Percentiles rank a stretch among this genome's conserved stretches.
Evolutionary conservation across 2,888 invertebrate genomes (phyloP).

Genomic region (Drosophila cyrtoloma): DNA sequence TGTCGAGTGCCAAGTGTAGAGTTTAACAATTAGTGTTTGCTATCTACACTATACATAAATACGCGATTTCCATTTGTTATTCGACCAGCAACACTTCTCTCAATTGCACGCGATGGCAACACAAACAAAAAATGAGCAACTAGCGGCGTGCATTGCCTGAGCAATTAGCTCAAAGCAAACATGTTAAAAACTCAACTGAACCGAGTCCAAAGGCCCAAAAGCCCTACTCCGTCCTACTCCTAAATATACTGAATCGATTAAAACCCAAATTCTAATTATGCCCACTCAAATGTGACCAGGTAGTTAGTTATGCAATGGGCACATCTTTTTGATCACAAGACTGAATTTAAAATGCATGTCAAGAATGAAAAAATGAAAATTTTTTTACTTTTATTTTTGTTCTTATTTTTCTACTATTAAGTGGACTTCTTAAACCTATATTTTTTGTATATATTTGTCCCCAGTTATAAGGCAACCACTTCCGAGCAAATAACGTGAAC

Average conservation of each 20-base stretch:
- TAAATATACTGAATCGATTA: neutral
- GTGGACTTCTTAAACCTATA: neutral
- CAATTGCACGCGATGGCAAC: neutral
- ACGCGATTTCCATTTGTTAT: constrained; percentile 45
- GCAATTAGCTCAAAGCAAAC: neutral
- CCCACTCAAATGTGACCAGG: neutral
- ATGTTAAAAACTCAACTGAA: neutral
- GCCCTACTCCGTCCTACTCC: neutral
- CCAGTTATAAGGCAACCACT: neutral
- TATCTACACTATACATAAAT: constrained; percentile 5
- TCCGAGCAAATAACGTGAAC: neutral
- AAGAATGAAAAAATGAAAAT: neutral
- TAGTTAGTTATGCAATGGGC: neutral
- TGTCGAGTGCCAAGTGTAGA: neutral
- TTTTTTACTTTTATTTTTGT: neutral
- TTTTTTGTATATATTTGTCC: neutral
- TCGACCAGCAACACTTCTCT: constrained; percentile 37
- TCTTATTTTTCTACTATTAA: neutral
- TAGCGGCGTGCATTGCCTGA: constrained; percentile 21
- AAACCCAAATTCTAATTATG: neutral
- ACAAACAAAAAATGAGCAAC: neutral
- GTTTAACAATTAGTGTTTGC: neutral
- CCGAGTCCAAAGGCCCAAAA: neutral
- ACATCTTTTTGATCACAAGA: neutral
- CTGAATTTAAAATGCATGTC: neutral